Evolutionary conservation across 2,797 vertebrate species (phyloP).

Genomic region (Falco naumanni): DNA sequence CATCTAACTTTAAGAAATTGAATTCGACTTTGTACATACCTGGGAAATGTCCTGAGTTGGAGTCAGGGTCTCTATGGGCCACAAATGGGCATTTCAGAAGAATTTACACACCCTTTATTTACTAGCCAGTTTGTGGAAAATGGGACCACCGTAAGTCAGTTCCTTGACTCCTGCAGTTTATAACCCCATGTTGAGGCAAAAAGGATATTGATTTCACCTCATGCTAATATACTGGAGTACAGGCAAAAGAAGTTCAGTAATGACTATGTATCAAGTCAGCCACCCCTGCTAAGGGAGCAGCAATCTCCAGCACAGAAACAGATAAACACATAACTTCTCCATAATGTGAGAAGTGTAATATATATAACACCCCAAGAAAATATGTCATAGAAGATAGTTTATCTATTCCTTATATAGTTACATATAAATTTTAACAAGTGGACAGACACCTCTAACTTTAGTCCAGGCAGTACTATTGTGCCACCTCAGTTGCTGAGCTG

Average conservation of each 20-base stretch:
- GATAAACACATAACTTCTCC: not conserved
- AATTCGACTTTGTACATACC: not conserved
- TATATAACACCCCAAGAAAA: not conserved
- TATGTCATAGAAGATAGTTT: not conserved
- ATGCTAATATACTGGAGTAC: not conserved
- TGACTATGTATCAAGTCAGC: not conserved
- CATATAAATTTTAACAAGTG: not conserved
- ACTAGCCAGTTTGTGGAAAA: not conserved
- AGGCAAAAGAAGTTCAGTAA: not conserved
- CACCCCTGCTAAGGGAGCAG: not conserved
- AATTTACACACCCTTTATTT: not conserved
- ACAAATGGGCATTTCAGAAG: not conserved
- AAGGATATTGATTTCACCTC: not conserved
- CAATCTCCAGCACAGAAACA: not conserved
- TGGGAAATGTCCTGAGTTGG: not conserved
- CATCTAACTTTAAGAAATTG: not conserved
- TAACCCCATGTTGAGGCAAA: not conserved
- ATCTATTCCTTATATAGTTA: too few relatives aligned
- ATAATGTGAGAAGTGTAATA: not conserved
- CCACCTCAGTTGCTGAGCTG: not conserved
- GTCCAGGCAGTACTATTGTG: not conserved
- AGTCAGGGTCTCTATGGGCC: not conserved
- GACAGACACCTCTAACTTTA: not conserved
- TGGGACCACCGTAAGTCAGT: not conserved
- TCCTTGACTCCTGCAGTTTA: not conserved